Conservation (phyloP, 2,888 invertebrate species). For the Nebria brevicollis region DNA sequence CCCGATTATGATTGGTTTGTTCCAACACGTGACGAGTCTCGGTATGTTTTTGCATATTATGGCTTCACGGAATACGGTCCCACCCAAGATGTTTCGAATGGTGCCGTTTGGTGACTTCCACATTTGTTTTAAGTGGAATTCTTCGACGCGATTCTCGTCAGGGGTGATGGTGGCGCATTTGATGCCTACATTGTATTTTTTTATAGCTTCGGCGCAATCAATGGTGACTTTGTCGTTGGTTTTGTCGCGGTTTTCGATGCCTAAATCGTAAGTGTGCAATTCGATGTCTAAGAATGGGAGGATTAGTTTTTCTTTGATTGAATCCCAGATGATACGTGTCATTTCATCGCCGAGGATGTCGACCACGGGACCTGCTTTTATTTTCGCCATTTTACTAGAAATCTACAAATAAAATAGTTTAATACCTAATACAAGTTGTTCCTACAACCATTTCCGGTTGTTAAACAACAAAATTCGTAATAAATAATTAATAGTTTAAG, state of each 20-base stretch:
- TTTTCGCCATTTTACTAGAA: slow-evolving; percentile 67
- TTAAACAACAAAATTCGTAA: too few species aligned
- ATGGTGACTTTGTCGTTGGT: slow-evolving; percentile 96
- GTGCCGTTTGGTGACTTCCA: slow-evolving; percentile 93
- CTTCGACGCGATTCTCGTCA: slow-evolving; percentile 94
- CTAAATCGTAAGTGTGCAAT: slow-evolving; percentile 92
- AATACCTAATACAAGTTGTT: too few species aligned
- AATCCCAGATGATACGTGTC: slow-evolving; percentile 98
- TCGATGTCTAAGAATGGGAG: slow-evolving; percentile 96
- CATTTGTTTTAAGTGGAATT: slow-evolving; percentile 88
- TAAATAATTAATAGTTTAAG: too few species aligned
- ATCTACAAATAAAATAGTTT: neutral
- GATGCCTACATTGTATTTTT: slow-evolving; percentile 97
- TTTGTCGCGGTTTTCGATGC: slow-evolving; percentile 93
- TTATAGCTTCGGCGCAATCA: slow-evolving; percentile 96
- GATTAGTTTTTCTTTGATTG: slow-evolving; percentile 96
- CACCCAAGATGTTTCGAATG: slow-evolving; percentile 87
- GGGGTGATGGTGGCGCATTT: slow-evolving; percentile 99
- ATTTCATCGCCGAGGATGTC: slow-evolving; percentile 96
- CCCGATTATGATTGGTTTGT: slow-evolving; percentile 96
- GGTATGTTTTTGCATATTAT: slow-evolving; percentile 95
- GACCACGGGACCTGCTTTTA: slow-evolving; percentile 87
- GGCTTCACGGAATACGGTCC: slow-evolving; percentile 83
- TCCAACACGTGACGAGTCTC: slow-evolving; percentile 93
- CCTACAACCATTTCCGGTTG: too few species aligned